phyloP scores from a whole-genome alignment of 2,888 invertebrate species.

The Xestia xanthographa region DNA sequence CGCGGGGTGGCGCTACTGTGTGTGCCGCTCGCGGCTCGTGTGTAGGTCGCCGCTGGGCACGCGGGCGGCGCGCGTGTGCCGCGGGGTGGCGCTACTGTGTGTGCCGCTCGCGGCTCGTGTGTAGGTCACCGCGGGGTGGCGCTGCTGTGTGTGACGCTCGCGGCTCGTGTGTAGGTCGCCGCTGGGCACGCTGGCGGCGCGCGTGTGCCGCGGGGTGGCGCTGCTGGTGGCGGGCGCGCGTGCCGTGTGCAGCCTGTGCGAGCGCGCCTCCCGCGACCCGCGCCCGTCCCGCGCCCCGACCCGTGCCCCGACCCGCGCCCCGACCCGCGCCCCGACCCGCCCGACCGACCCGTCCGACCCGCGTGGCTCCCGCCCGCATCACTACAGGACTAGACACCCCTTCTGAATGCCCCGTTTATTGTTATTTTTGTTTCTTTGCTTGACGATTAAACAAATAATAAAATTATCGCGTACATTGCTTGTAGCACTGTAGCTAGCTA shows the following conservation, averaged over 20 bases:
- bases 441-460: constrained; percentile 59
- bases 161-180: constrained; percentile 28
- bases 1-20: too few species aligned
- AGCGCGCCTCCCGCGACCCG: constrained; percentile 26
- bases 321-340: neutral
- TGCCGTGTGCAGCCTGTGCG: constrained; percentile 43
- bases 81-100: too few species aligned
- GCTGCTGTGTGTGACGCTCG: too few species aligned
- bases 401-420: constrained; percentile 19
- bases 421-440: constrained; percentile 64
- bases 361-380: constrained; percentile 31
- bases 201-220: constrained; percentile 41
- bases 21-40: too few species aligned
- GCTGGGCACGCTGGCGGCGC: constrained; percentile 39
- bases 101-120: too few species aligned
- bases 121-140: too few species aligned
- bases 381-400: constrained; percentile 26
- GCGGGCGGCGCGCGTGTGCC: too few species aligned
- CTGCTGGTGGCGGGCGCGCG: constrained; percentile 47
- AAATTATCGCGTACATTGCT: constrained; percentile 20
- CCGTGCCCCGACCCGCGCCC: constrained; percentile 20
- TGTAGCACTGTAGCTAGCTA: constrained; percentile 46
- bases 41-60: too few species aligned
- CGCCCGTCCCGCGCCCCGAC: constrained; percentile 34
- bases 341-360: constrained; percentile 19